Conservation (phyloP, 2,888 invertebrate species). For the Gandaritis pyraliata region DNA sequence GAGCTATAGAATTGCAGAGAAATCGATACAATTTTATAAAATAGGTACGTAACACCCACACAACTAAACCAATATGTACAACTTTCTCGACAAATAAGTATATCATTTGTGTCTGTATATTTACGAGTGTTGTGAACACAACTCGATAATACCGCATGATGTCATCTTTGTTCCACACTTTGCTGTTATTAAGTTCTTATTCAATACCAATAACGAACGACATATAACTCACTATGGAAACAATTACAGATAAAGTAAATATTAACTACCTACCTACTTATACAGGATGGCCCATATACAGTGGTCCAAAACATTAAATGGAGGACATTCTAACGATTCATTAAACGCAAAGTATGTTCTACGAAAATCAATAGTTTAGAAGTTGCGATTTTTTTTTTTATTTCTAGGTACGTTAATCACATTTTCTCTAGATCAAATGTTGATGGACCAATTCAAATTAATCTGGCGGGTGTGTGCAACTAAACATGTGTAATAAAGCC, state of each 20-base stretch:
- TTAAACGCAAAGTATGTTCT: too few species aligned
- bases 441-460: too few species aligned
- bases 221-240: slow-evolving; percentile 10
- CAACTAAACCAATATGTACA: background rate
- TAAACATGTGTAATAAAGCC: slow-evolving; percentile 46
- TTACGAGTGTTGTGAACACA: slow-evolving; percentile 22
- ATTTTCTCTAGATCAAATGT: too few species aligned
- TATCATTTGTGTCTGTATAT: slow-evolving; percentile 5
- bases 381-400: too few species aligned
- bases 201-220: slow-evolving; percentile 28
- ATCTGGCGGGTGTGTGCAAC: too few species aligned
- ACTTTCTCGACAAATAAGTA: slow-evolving; percentile 10
- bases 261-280: background rate
- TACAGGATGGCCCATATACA: too few species aligned
- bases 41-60: slow-evolving; percentile 4
- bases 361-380: too few species aligned
- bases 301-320: too few species aligned
- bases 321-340: too few species aligned
- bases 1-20: too few species aligned
- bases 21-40: too few species aligned
- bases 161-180: slow-evolving; percentile 43
- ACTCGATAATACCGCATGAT: slow-evolving; percentile 44
- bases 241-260: background rate
- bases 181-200: slow-evolving; percentile 38
- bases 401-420: too few species aligned